Evolutionary conservation across 2,113 vertebrate species (phyloP), one percentile per base, ranked within the genome.

Genomic region (Anarhynchus alexandrinus): DNA sequence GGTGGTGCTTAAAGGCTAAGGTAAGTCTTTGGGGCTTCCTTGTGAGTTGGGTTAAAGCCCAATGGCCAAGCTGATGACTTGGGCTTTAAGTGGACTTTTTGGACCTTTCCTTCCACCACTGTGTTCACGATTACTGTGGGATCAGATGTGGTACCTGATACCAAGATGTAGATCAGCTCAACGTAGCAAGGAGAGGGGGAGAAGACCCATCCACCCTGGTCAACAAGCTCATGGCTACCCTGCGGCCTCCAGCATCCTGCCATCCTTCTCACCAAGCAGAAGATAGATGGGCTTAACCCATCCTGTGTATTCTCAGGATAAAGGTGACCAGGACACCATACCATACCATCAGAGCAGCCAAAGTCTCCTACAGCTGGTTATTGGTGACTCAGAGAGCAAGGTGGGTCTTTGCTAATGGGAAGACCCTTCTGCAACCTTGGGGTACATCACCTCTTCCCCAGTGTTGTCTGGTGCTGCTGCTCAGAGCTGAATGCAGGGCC

Each of bases 131-230:
- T n/a, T 54, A 6, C 62, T 34, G 27, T n/a, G 55, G 76, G 87
- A 3, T 3, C 30, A 78, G 59, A 4, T 0, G 5, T n/a, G 42
- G 5, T 3, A 1, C 42, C 36, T 26, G 52, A 7, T 32, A 36
- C 17, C 6, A 7, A 55, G 58, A 9, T 13, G 23, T 3, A 27
- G 57, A 15, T 32, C 52, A 57, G 43, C 65, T 71, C 52, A 30
- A 11, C 0, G 1, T 2, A 45, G 32, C 17, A 11, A 67, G 47
- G 21, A 72, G 40, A 57, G 21, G 8, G 36, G 36, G 30, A 51
- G 20, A 65, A 52, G 27, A 52, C 12, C 16, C 32, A 9, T 12
- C 57, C 8, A 2, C 4, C 18, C 4, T 71, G 57, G 5, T 29
- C 43, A 61, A 14, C 40, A 49, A 40, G 8, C 20, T 23, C 64